Conservation (phyloP, 2,797 vertebrate species). For the Gymnocypris eckloni region DNA sequence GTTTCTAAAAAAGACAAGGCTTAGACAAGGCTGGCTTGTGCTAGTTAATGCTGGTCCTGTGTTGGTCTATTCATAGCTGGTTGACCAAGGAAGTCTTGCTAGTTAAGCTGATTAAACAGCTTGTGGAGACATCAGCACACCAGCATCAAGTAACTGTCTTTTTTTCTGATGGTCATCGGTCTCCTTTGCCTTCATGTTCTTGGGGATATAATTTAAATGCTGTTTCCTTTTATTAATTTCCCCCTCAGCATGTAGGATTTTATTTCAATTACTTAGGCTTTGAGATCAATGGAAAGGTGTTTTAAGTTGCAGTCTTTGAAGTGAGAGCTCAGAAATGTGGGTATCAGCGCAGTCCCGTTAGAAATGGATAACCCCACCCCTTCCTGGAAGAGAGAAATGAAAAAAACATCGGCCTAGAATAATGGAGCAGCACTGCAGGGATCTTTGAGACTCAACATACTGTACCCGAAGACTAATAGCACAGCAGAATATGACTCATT, state of each 20-base stretch:
- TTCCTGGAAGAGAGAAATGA: conserved; percentile 5
- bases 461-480: not conserved
- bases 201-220: conserved; percentile 12
- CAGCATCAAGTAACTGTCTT: not conserved
- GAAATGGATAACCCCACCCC: conserved; percentile 35
- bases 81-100: not conserved
- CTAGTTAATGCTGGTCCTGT: not conserved
- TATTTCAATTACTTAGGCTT: conserved; percentile 34
- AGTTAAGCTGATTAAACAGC: not conserved
- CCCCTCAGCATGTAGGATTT: conserved; percentile 18
- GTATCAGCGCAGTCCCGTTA: conserved; percentile 36
- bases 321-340: conserved; percentile 32
- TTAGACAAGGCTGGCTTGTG: not conserved
- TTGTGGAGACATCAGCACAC: not conserved
- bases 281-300: conserved; percentile 50
- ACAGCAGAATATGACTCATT: not conserved
- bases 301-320: conserved; percentile 48
- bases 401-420: not conserved
- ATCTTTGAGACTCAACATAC: not conserved
- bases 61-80: not conserved
- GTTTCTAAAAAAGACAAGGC: not conserved
- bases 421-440: conserved; percentile 25
- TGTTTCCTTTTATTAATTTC: conserved; percentile 15
- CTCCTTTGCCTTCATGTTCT: conserved; percentile 15
- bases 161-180: not conserved